Percentiles rank a stretch among this genome's conserved stretches.
phyloP scores from a whole-genome alignment of 2,888 invertebrate genomes.

The Idaea straminata region DNA sequence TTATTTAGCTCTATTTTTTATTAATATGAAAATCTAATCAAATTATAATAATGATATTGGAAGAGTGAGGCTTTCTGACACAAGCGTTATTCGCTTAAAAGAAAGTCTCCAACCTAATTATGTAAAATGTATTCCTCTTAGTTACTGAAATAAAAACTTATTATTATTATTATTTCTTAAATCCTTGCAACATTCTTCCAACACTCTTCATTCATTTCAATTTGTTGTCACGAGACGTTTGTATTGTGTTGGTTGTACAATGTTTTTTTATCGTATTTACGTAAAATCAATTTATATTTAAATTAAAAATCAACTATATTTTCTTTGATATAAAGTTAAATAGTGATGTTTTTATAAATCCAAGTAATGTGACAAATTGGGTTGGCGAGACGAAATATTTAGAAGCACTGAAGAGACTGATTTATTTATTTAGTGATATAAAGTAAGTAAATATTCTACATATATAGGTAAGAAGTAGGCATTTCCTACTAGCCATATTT shows the following conservation, averaged over 20 bases:
- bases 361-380: background rate
- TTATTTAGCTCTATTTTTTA: no score
- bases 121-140: no score
- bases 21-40: no score
- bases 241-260: background rate
- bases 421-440: background rate
- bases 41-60: no score
- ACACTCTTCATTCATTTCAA: background rate
- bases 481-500: no score
- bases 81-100: no score
- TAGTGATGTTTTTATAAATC: background rate
- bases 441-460: background rate
- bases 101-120: no score
- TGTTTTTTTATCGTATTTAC: background rate
- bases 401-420: background rate
- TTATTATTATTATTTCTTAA: no score
- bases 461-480: background rate
- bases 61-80: no score
- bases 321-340: background rate
- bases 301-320: background rate
- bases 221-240: background rate
- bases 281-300: background rate
- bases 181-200: background rate
- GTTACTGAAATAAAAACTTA: no score
- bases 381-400: background rate